phyloP scores from a whole-genome alignment of 2,113 vertebrate species.

The Falco punctatus region DNA sequence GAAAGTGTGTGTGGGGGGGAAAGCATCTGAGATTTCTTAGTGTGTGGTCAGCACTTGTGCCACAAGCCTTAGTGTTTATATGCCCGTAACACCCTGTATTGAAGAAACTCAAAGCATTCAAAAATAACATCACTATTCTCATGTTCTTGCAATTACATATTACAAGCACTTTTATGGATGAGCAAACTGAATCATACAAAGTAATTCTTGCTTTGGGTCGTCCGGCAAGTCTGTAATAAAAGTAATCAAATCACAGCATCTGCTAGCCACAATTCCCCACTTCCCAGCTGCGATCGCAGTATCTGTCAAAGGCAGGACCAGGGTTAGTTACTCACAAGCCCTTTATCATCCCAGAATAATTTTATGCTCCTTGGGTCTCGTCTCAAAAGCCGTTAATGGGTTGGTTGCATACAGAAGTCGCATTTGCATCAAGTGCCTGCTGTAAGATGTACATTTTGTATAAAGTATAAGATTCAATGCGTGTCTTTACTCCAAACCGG shows the following conservation, averaged over 20 bases:
- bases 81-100: background rate
- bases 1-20: background rate
- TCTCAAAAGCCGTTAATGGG: background rate
- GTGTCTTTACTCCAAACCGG: background rate
- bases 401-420: background rate
- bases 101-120: background rate
- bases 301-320: background rate
- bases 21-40: background rate
- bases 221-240: background rate
- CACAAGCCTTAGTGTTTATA: background rate
- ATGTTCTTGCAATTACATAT: background rate
- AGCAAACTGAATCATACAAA: background rate
- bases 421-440: background rate
- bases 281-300: background rate
- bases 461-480: rapidly evolving
- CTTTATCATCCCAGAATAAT: background rate
- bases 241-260: background rate
- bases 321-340: background rate
- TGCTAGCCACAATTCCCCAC: background rate
- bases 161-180: background rate
- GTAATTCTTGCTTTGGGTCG: background rate
- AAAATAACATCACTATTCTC: background rate
- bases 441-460: background rate
- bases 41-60: background rate
- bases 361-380: background rate